Conservation (phyloP, 2,797 vertebrate genomes). For the Helostoma temminkii region DNA sequence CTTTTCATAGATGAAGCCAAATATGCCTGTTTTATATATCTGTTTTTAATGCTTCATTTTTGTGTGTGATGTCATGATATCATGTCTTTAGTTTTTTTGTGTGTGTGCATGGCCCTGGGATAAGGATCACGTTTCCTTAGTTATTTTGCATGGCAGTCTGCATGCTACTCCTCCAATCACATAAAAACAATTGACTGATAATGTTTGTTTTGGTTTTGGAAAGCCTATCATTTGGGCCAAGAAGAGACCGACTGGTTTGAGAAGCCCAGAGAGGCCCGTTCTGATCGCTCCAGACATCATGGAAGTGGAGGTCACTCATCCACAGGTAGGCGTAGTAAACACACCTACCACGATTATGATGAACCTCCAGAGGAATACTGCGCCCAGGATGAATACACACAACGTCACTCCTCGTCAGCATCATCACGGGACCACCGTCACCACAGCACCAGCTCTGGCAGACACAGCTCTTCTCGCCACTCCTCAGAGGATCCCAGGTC, state of each 20-base stretch:
- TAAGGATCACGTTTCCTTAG: constrained; percentile 45
- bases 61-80: constrained; percentile 58
- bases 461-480: constrained; percentile 91
- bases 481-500: constrained; percentile 89
- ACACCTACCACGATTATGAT: constrained; percentile 96
- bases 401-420: constrained; percentile 85
- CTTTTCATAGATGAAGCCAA: constrained; percentile 81
- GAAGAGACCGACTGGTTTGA: constrained; percentile 99
- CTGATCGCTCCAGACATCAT: constrained; percentile 95
- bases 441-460: constrained; percentile 90
- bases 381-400: constrained; percentile 92
- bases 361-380: constrained; percentile 95
- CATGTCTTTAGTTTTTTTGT: constrained; percentile 56
- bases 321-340: constrained; percentile 92
- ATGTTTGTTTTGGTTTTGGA: constrained; percentile 92
- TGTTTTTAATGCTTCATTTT: constrained; percentile 72
- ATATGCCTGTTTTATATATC: constrained; percentile 81
- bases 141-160: constrained; percentile 88
- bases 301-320: constrained; percentile 89
- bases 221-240: constrained; percentile 99
- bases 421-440: constrained; percentile 92
- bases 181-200: constrained; percentile 82
- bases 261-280: constrained; percentile 95
- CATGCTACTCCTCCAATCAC: constrained; percentile 59
- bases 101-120: constrained; percentile 71